Base-by-base conservation (phyloP, 2,797 vertebrate species). In the Sparidentex hasta region DNA sequence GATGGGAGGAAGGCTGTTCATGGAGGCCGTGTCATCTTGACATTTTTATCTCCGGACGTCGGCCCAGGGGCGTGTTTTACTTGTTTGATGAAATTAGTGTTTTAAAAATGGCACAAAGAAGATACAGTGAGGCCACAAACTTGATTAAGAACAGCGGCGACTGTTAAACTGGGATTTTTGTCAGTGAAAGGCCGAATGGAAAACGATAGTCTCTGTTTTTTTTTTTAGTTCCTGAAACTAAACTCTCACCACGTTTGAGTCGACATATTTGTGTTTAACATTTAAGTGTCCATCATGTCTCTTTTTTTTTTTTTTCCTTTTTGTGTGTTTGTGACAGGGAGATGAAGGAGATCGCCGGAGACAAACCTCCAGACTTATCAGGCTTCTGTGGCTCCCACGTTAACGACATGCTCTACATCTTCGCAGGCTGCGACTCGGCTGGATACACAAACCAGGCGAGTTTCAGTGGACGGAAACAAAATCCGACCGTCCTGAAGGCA, bases 371-470 rank as follows among this genome's bases (percentile, higher is more conserved):
- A 3, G 95, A 95, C 76, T 93, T 98, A 88, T 96, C 95, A 0
- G 96, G 95, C 71, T 96, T 95, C 80, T 98, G 97, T 61, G 97
- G 96, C 23, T 94, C 96, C 0, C 95, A 95, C 74, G 88, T 98
- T 57, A 91, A 95, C 27, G 94, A 95, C 17, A 94, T 88, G 2
- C 89, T 99, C 7, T 99, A 98, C 90, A 89, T 98, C 79, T 99
- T 99, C 83, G 98, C 96, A 76, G 98, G 98, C 75, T 97, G 96
- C 80, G 95, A 97, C 87, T 83, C 94, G 13, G 91, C 83, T 52
- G 96, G 96, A 76, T 97, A 97, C 95, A 97, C 96, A 44, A 97
- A 98, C 84, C 93, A 96, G 95, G 98, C 98, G 76, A 69, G 76
- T n/a, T 4, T 0, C 18, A 1, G 1, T 2, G 6, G 56, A 25